phyloP scores from a whole-genome alignment of 2,888 invertebrate genomes.

The Athalia cordata region DNA sequence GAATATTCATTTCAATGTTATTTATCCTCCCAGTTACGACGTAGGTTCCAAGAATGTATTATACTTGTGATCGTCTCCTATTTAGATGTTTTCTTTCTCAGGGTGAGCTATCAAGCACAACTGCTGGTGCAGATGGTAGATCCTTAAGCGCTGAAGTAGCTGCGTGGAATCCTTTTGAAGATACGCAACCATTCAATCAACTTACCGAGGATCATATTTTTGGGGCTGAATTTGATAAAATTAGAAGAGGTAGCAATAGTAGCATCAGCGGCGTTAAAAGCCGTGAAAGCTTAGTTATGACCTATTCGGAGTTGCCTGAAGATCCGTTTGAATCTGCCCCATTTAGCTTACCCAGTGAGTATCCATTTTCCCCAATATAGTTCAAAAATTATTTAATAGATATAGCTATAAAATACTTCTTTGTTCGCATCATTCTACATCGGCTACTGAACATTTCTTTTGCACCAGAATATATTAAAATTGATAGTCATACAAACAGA shows the following conservation, averaged over 20 bases:
- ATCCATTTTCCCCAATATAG: slow-evolving; percentile 53
- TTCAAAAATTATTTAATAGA: background rate
- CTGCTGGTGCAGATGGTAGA: slow-evolving; percentile 65
- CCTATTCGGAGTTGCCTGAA: slow-evolving; percentile 77
- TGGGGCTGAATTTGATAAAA: slow-evolving; percentile 89
- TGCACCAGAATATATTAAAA: too few species aligned
- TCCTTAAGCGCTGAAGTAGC: slow-evolving; percentile 78
- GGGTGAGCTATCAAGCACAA: slow-evolving; percentile 72
- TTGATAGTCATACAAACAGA: too few species aligned
- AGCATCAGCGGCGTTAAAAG: slow-evolving; percentile 84
- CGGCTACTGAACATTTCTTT: too few species aligned
- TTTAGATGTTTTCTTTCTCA: slow-evolving; percentile 50
- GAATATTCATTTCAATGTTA: slow-evolving; percentile 31
- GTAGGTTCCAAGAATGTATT: background rate
- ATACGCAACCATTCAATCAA: slow-evolving; percentile 81
- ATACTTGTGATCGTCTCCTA: background rate
- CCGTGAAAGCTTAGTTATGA: slow-evolving; percentile 82
- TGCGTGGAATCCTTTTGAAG: slow-evolving; percentile 91
- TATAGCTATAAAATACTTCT: background rate
- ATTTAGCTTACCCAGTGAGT: slow-evolving; percentile 82
- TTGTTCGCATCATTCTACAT: slow-evolving; percentile 14
- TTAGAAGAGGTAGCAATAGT: slow-evolving; percentile 85
- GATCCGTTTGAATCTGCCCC: slow-evolving; percentile 91
- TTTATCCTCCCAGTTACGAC: background rate
- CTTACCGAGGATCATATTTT: slow-evolving; percentile 88